A percentile compares a stretch with the other conserved stretches of the same genome.
phyloP scores from a whole-genome alignment of 2,888 invertebrate genomes.

The Acanthacorydalis orientalis region DNA sequence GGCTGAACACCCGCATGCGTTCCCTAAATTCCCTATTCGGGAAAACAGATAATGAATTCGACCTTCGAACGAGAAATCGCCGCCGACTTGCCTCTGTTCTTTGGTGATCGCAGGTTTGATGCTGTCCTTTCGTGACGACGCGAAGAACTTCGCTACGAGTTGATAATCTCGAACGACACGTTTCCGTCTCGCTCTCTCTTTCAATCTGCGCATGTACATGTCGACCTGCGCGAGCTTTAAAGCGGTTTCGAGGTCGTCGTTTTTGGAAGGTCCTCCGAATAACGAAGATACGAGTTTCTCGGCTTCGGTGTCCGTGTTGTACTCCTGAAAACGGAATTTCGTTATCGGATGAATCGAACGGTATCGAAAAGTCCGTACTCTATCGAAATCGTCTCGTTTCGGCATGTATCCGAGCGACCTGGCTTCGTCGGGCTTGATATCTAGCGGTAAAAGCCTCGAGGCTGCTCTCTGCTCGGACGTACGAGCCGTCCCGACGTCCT shows the following conservation, averaged over 20 bases:
- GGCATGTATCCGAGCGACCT: slow-evolving; percentile 86
- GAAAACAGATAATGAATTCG: not conserved
- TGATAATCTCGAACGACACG: slow-evolving; percentile 81
- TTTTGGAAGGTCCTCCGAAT: slow-evolving; percentile 64
- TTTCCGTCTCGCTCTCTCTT: slow-evolving; percentile 79
- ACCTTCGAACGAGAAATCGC: not conserved
- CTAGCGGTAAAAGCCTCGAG: slow-evolving; percentile 59
- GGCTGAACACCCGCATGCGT: slow-evolving; percentile 68
- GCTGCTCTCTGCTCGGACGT: slow-evolving; percentile 50
- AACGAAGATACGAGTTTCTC: slow-evolving; percentile 79
- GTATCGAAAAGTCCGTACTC: slow-evolving; percentile 32
- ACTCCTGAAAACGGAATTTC: slow-evolving; percentile 45
- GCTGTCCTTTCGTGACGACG: slow-evolving; percentile 28
- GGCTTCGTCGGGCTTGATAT: slow-evolving; percentile 71
- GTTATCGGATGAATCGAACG: not conserved
- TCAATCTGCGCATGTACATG: slow-evolving; percentile 68
- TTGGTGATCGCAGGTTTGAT: slow-evolving; percentile 39
- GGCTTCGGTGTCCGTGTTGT: slow-evolving; percentile 66
- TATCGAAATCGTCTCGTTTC: slow-evolving; percentile 89
- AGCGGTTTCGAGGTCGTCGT: slow-evolving; percentile 77
- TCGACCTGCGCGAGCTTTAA: slow-evolving; percentile 84
- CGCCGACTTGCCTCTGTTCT: slow-evolving; percentile 48
- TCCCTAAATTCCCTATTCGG: slow-evolving; percentile 57
- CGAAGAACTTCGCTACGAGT: slow-evolving; percentile 72
- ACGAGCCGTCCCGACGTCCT: slow-evolving; percentile 61